phyloP scores from a whole-genome alignment of 2,113 vertebrate species.

The Gallinago undulata region DNA sequence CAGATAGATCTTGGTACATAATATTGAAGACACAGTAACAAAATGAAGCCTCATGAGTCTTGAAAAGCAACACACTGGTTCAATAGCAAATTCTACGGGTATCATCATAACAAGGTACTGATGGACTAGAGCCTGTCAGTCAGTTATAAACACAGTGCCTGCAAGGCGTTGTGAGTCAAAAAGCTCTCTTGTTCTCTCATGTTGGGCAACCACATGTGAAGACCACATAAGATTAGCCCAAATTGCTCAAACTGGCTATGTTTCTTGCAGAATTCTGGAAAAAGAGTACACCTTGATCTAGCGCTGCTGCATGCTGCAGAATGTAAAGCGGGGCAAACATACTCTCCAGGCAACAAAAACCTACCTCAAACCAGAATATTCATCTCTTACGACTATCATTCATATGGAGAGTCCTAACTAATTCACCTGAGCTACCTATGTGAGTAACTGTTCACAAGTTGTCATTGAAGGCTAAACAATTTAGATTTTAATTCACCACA shows the following conservation, averaged over 20 bases:
- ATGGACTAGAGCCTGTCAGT: not conserved
- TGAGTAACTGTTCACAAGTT: rapidly evolving
- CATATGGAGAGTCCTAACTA: not conserved
- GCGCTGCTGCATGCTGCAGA: rapidly evolving
- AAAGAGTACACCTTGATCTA: rapidly evolving
- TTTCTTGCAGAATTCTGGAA: not conserved
- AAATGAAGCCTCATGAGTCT: not conserved
- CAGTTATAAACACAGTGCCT: not conserved
- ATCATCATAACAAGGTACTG: not conserved
- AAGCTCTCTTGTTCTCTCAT: not conserved
- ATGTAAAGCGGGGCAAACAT: not conserved
- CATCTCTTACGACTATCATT: rapidly evolving
- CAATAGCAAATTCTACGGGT: not conserved
- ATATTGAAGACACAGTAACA: not conserved
- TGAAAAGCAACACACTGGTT: not conserved
- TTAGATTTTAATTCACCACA: not conserved
- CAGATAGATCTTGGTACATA: not conserved
- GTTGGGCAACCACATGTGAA: not conserved
- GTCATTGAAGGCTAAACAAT: not conserved
- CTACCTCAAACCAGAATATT: not conserved
- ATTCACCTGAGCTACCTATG: not conserved
- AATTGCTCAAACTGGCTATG: rapidly evolving
- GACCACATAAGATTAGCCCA: not conserved
- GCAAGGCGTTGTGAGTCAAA: not conserved
- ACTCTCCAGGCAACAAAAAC: not conserved